Base-by-base conservation (phyloP, 2,888 invertebrate genomes). In the Molanna angustata region DNA sequence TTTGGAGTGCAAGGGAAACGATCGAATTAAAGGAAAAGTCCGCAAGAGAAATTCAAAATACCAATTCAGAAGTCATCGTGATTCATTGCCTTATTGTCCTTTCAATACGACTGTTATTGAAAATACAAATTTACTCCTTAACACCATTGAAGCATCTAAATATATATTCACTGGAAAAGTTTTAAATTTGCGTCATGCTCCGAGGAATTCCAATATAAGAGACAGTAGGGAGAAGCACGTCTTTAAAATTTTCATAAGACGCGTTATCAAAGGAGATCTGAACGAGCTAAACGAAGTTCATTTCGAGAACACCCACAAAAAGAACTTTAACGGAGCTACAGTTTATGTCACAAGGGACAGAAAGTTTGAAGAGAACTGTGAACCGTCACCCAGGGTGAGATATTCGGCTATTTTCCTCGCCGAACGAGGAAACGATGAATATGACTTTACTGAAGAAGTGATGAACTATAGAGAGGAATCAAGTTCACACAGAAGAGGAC, bases 111-210 rank as follows among this genome's bases (percentile, higher is more conserved):
- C 74, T 56, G 70, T 77, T 62, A 73, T 77, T 54, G 72, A 74
- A 61, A 74, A 77, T 63, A 74, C 75, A 67, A 73, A 74, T 72
- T 69, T 76, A 55, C 64, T 77, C 68, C 72, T 75, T 71, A 73
- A 72, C 55, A 74, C 75, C 66, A 76, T 77, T 69, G 69, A 70
- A 52, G 71, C 71, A 62, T 75, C 77, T 3, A 73, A 74, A 65
- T 77, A 70, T 63, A 76, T 77, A 65, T 77, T 77, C 67, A 77
- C 77, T 18, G 77, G 70, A 27, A 77, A 77, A 71, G 76, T 77
- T 63, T 63, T 77, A 62, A 73, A 67, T 61, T 71, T 75, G 57
- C 74, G 69, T 60, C 49, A 51, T 6, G 35, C 51, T 3, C 53
- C 58, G 22, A 33, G 42, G 6, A 49, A 47, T 32, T 17, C 41